Evolutionary conservation across 2,888 invertebrate species (phyloP).

Genomic region (Zele albiditarsus): DNA sequence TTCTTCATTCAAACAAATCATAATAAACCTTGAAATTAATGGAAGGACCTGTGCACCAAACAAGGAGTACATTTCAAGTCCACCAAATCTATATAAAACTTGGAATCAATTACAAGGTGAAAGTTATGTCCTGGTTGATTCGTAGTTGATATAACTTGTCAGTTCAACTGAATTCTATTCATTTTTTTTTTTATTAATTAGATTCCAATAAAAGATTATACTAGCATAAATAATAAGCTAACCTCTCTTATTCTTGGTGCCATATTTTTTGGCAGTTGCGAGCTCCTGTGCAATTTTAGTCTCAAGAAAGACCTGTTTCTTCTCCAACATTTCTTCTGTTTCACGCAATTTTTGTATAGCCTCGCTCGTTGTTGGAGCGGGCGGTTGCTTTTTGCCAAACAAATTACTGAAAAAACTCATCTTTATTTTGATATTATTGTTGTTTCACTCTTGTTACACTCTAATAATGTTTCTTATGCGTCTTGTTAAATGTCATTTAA

Average conservation of each 20-base stretch:
- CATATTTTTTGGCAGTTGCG: conserved; percentile 90
- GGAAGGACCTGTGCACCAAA: too few species aligned
- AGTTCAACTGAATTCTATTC: not conserved
- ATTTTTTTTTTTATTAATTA: too few species aligned
- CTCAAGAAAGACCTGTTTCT: conserved; percentile 97
- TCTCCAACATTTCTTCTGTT: conserved; percentile 96
- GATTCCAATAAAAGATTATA: not conserved
- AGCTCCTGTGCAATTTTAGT: conserved; percentile 94
- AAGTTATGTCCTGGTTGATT: not conserved
- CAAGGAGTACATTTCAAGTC: too few species aligned
- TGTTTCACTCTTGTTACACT: not conserved
- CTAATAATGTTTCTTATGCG: not conserved
- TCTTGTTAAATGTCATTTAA: too few species aligned
- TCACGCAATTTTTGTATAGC: conserved; percentile 97
- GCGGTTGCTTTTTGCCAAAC: conserved; percentile 92
- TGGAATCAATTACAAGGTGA: not conserved
- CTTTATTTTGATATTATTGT: not conserved
- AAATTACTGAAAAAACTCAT: conserved; percentile 96
- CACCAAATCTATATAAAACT: too few species aligned
- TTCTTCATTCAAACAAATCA: too few species aligned
- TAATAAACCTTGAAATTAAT: too few species aligned
- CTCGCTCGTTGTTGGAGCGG: conserved; percentile 93
- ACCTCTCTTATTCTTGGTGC: conserved; percentile 96
- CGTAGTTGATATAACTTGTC: too few species aligned
- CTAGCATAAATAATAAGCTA: conserved; percentile 43